These are phyloP conservation scores for Pseudochirops cupreus DNA, from an alignment of 2,797 vertebrate genomes.

Conservation along the genomic window DNA sequence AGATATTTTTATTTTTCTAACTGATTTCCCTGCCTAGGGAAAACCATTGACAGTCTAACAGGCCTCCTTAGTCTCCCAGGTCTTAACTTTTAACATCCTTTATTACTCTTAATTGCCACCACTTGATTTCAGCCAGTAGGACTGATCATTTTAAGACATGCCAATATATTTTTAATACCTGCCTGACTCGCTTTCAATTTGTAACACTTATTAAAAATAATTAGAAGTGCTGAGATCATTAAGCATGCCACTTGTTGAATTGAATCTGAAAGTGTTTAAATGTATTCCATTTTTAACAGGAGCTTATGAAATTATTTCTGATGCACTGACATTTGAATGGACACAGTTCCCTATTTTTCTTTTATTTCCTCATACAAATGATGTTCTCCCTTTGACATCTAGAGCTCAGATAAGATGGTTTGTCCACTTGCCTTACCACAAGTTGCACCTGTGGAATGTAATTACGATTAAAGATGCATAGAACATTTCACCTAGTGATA, in stretches of 20 bases:
- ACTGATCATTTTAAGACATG: conserved; percentile 70
- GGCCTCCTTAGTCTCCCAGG: conserved; percentile 68
- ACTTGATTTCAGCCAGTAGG: conserved; percentile 63
- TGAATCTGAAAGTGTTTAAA: conserved; percentile 63
- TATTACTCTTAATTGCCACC: conserved; percentile 69
- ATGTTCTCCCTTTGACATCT: conserved; percentile 45
- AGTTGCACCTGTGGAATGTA: neutral
- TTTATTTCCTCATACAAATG: conserved; percentile 51
- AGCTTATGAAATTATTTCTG: conserved; percentile 52
- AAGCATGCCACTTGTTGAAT: conserved; percentile 73
- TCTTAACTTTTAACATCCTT: conserved; percentile 76
- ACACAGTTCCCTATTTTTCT: conserved; percentile 52
- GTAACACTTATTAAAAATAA: conserved; percentile 72
- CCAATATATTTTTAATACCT: conserved; percentile 72
- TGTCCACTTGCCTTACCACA: neutral
- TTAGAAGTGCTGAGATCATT: conserved; percentile 59
- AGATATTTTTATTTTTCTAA: conserved; percentile 72
- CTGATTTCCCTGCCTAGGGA: conserved; percentile 59
- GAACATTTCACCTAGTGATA: conserved; percentile 37
- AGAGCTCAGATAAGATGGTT: neutral
- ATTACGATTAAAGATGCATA: conserved; percentile 37
- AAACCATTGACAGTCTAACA: conserved; percentile 76
- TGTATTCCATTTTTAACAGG: conserved; percentile 26
- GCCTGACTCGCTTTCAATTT: conserved; percentile 72
- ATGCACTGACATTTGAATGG: conserved; percentile 55